These are phyloP conservation scores for Sphaerophoria taeniata DNA, from an alignment of 2,888 invertebrate genomes.

Conservation along the genomic window DNA sequence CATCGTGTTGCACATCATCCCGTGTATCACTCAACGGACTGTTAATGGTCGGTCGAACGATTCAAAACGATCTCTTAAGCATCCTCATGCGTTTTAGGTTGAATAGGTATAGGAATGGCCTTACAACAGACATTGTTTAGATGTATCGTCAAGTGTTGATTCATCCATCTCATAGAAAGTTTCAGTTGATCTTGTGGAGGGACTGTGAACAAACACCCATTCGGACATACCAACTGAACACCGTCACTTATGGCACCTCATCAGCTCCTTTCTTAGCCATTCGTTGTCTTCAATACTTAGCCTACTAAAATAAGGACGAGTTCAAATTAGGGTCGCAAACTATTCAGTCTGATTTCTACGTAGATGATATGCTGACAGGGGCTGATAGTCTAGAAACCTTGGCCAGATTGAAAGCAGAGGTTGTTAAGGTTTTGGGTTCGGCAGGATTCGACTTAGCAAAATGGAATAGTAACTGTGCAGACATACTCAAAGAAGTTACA, in stretches of 20 bases:
- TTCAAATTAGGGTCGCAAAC: too few species aligned
- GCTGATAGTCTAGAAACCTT: conserved; percentile 32
- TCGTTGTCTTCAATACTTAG: too few species aligned
- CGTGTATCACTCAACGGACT: not conserved
- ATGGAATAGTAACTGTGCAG: conserved; percentile 69
- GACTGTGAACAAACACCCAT: too few species aligned
- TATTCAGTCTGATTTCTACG: too few species aligned
- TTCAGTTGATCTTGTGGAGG: not conserved
- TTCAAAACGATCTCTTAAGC: not conserved
- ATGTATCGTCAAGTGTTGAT: not conserved
- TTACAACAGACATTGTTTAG: not conserved
- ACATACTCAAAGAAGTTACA: conserved; percentile 51
- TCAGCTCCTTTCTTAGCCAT: too few species aligned
- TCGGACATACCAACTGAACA: too few species aligned
- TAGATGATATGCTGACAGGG: conserved; percentile 52
- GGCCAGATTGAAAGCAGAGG: not conserved
- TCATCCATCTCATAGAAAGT: not conserved
- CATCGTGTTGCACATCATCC: not conserved
- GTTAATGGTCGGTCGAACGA: not conserved
- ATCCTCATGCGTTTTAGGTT: not conserved
- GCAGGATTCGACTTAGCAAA: conserved; percentile 45
- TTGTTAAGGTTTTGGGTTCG: not conserved
- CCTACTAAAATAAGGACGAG: too few species aligned
- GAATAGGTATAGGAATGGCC: too few species aligned
- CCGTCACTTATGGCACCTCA: too few species aligned